Base-by-base conservation (phyloP, 2,888 invertebrate species). In the Stegana nigrithorax region DNA sequence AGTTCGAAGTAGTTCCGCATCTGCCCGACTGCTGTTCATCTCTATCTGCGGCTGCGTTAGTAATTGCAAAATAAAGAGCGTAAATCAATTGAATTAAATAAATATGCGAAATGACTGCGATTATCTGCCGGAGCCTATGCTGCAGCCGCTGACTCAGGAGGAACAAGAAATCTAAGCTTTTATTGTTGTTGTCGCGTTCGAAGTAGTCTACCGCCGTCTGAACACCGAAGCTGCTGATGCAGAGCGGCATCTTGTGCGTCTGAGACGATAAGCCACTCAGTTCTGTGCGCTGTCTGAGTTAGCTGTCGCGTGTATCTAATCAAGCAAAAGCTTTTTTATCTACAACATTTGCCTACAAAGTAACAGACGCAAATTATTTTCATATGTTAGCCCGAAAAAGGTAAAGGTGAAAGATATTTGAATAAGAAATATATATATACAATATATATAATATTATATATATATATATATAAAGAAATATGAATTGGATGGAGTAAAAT, bases 51-150 rank as follows among this genome's bases (percentile, higher is more conserved):
- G 25, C 36, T 17, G 42, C 42, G 23, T 36, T 26, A 17, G 64
- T 59, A 59, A 55, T 59, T 36, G 60, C 44, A 55, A 67, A 73
- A 72, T 65, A 66, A 73, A 64, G 67, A 69, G 42, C 66, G 70
- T 68, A 67, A 32, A 70, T 65, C 45, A 64, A 21, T 55, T 55
- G 32, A 36, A 36, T 19, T 23, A 55, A 19, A 23, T 2, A 55
- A 4, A 27, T 17, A 32, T 21, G 29, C 2, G 8, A 21, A 36
- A 62, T 64, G 29, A 56, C 60, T 45, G 32, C 59, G 71, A 79
- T 74, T 71, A 72, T 70, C 58, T 45, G 26, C 26, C 10, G 42
- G 8, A 44, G 19, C 42, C 32, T 19, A 17, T 8, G 4, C 3
- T 55, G 5, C 1, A 55, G 53, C 2, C 42, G 66, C 68, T 73